Evolutionary conservation across 2,113 vertebrate genomes (phyloP).

Genomic region (Xerus inauris): DNA sequence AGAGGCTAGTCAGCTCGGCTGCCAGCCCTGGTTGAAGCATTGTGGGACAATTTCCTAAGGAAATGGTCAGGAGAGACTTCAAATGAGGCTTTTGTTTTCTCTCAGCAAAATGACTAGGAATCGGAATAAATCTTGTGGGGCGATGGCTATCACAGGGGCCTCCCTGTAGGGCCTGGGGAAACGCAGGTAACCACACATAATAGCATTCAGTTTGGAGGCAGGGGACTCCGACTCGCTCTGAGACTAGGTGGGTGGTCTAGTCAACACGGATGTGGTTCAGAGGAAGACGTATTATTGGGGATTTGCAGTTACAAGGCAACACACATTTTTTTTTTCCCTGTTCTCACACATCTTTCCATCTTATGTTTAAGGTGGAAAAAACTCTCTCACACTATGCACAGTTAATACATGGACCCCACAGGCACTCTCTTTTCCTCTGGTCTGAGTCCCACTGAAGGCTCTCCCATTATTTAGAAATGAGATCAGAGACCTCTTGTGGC

Average conservation of each 20-base stretch:
- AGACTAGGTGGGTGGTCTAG: neutral
- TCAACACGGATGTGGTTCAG: neutral
- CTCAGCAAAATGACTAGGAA: neutral
- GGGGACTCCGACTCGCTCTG: neutral
- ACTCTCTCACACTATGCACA: neutral
- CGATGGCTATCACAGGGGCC: neutral
- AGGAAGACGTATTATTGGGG: neutral
- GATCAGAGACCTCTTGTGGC: neutral
- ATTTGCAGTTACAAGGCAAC: neutral
- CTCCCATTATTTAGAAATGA: neutral
- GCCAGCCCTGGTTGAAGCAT: conserved; percentile 77
- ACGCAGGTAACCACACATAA: neutral
- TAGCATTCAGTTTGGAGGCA: neutral
- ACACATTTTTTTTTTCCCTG: too few species aligned
- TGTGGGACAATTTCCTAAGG: conserved; percentile 77
- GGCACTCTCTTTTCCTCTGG: neutral
- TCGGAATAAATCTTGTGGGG: neutral
- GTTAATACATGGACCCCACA: neutral
- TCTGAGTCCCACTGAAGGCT: neutral
- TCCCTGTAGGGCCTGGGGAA: accelerated
- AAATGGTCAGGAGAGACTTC: conserved; percentile 60
- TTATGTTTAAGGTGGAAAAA: neutral
- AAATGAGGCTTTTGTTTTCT: conserved; percentile 73
- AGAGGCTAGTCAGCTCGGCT: conserved; percentile 79
- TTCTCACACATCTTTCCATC: neutral